Base-by-base conservation (phyloP, 2,113 vertebrate species). In the Cariama cristata region DNA sequence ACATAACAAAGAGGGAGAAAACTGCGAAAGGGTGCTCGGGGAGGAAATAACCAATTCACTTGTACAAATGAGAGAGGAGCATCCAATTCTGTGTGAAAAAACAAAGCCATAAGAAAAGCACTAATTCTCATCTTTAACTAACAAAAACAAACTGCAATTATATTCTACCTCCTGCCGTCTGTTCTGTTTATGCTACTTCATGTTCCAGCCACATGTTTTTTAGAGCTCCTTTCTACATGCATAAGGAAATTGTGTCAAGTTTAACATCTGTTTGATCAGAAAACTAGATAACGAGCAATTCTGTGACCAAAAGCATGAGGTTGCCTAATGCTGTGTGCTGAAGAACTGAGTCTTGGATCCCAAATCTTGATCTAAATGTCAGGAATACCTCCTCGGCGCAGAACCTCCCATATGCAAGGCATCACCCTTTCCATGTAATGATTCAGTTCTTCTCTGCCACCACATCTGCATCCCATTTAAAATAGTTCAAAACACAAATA, bases 71-170 rank as follows among this genome's bases (percentile, higher is more conserved):
- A 59, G 62, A 94, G 71, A 71, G 27, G 4, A 91, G 66, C 74
- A 84, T 12, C 42, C 58, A 79, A 6, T 62, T 90, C 74, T 85
- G 82, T 33, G 9, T 35, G 56, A 63, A 49, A 69, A 62, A 97
- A 95, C 22, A 69, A 80, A 77, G 55, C 79, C 52, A 10, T 86
- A 82, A 91, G 79, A 93, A 90, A 92, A 85, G 89, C 60, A 79
- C 86, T 93, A 90, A 91, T 73, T 76, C 33, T 95, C 84, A 71
- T 96, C 90, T 87, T 97, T 90, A 94, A 95, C 94, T 94, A 96
- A 90, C 73, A 83, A 87, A 96, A 95, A n/a, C 86, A 96, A 96
- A 93, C 60, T 87, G 79, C 62, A 95, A 87, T 94, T 97, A 93
- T 45, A 79, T 93, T 97, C 90, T 92, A 91, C 93, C 92, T 95